Conservation (phyloP, 2,113 vertebrate species). For the Semicossyphus pulcher region DNA sequence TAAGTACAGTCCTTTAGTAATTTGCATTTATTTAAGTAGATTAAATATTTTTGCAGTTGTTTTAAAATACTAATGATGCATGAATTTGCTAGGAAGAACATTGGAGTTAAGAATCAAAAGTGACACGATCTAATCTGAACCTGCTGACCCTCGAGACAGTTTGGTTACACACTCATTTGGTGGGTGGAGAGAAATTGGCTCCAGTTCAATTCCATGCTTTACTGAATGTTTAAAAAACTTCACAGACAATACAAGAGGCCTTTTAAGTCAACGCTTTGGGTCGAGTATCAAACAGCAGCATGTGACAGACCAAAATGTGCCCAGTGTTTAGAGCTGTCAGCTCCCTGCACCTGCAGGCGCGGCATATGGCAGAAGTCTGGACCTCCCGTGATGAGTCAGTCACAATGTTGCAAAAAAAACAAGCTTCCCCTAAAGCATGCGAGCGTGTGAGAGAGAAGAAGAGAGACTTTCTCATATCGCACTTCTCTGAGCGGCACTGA, state of each 20-base stretch:
- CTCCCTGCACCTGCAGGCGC: slow-evolving; percentile 74
- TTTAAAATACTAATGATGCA: not conserved
- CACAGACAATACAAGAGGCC: slow-evolving; percentile 33
- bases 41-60: not conserved
- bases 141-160: slow-evolving; percentile 14
- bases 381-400: slow-evolving; percentile 69
- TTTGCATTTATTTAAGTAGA: not conserved
- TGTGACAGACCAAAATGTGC: slow-evolving; percentile 43
- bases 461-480: not conserved
- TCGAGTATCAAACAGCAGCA: slow-evolving; percentile 40
- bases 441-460: not conserved
- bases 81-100: not conserved
- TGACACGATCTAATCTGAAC: not conserved
- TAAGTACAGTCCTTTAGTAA: too few relatives aligned
- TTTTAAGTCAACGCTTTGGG: slow-evolving; percentile 41
- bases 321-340: slow-evolving; percentile 51
- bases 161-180: slow-evolving; percentile 22
- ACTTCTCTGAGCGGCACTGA: slow-evolving; percentile 8
- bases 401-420: slow-evolving; percentile 46
- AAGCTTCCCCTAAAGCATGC: slow-evolving; percentile 38
- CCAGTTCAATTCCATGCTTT: slow-evolving; percentile 25
- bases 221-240: slow-evolving; percentile 36
- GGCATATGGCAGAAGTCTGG: slow-evolving; percentile 68
- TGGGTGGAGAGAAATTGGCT: slow-evolving; percentile 19
- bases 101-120: not conserved